Evolutionary conservation across 2,888 invertebrate genomes (phyloP).

Genomic region (Leucophenga maculata): DNA sequence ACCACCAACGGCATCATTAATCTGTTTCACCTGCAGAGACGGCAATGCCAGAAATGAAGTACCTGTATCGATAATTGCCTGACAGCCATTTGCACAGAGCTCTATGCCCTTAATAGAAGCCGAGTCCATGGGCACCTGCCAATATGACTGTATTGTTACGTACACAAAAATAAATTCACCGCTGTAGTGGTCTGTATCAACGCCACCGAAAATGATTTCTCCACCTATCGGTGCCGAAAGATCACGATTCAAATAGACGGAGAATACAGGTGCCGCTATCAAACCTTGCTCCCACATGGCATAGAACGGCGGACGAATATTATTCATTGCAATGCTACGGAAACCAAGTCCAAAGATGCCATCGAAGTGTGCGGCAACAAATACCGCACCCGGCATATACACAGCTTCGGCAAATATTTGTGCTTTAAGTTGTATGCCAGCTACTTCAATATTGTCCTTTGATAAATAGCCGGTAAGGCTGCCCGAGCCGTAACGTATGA

Average conservation of each 20-base stretch:
- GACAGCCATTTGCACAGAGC: constrained; percentile 47
- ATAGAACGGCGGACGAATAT: constrained; percentile 54
- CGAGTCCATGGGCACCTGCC: constrained; percentile 49
- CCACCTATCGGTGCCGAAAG: constrained; percentile 39
- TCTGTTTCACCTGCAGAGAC: constrained; percentile 78
- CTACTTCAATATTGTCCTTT: constrained; percentile 47
- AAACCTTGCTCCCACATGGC: constrained; percentile 49
- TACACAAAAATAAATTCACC: constrained; percentile 55
- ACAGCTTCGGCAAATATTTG: constrained; percentile 57
- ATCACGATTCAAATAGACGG: constrained; percentile 50
- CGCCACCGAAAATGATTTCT: constrained; percentile 54
- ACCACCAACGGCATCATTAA: constrained; percentile 87
- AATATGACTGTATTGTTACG: constrained; percentile 50
- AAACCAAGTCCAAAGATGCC: constrained; percentile 58
- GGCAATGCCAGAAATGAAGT: constrained; percentile 97
- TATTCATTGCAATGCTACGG: constrained; percentile 48
- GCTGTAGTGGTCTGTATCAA: constrained; percentile 42
- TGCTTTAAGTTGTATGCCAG: constrained; percentile 45
- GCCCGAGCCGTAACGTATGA: constrained; percentile 56
- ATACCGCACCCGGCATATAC: constrained; percentile 56
- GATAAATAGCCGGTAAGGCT: constrained; percentile 50
- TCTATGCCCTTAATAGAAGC: constrained; percentile 44
- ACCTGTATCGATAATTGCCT: constrained; percentile 73
- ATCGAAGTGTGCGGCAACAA: constrained; percentile 55
- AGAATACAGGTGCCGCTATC: constrained; percentile 44